Percentiles rank a stretch among this genome's conserved stretches.
phyloP scores from a whole-genome alignment of 1,140 invertebrate genomes.

The Hylaeus anthracinus region DNA sequence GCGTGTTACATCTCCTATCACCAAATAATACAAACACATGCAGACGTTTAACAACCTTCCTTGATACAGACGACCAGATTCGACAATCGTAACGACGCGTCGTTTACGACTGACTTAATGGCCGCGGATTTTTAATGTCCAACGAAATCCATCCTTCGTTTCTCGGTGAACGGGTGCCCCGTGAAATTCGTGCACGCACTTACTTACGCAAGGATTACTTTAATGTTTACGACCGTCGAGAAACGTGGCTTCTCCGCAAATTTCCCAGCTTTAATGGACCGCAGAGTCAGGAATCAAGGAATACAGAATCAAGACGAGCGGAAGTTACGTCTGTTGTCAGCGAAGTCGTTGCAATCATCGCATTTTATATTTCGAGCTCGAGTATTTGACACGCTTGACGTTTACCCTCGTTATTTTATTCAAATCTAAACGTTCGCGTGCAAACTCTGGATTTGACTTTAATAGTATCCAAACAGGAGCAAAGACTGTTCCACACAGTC shows the following conservation, averaged over 20 bases:
- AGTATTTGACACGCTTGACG: too few species aligned
- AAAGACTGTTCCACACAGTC: too few species aligned
- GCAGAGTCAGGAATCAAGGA: constrained; percentile 17
- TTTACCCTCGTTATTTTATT: too few species aligned
- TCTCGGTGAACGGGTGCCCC: neutral
- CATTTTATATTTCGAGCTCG: neutral
- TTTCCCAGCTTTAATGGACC: constrained; percentile 54
- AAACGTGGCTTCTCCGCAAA: constrained; percentile 26
- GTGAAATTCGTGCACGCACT: constrained; percentile 33
- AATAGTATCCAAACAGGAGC: too few species aligned
- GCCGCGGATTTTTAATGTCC: constrained; percentile 52
- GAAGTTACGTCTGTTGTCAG: constrained; percentile 33
- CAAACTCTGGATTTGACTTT: too few species aligned
- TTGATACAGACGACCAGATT: constrained; percentile 19
- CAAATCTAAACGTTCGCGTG: too few species aligned
- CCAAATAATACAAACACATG: too few species aligned
- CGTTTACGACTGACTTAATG: constrained; percentile 56
- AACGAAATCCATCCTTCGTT: constrained; percentile 24
- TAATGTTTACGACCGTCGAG: constrained; percentile 58
- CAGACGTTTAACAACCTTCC: too few species aligned
- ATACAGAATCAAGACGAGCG: constrained; percentile 38
- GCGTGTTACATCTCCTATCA: too few species aligned
- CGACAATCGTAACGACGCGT: constrained; percentile 26
- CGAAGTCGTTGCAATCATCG: neutral
- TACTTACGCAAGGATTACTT: constrained; percentile 65